Conservation (phyloP, 2,888 invertebrate species). For the Pardosa pseudoannulata region DNA sequence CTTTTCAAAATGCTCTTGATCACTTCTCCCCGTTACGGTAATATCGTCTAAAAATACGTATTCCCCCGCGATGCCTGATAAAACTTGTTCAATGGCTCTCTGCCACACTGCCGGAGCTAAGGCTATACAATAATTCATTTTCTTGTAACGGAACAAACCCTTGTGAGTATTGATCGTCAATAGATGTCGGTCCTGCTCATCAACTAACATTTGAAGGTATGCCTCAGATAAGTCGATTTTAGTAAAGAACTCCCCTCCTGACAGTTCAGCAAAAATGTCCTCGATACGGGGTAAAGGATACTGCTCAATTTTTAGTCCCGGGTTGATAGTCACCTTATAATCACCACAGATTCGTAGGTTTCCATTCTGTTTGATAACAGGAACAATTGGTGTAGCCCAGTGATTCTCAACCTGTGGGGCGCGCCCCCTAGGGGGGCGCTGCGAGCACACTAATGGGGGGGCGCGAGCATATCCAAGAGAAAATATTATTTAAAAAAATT, state of each 20-base stretch:
- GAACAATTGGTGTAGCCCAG: too few relatives aligned
- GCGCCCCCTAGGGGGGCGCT: too few relatives aligned
- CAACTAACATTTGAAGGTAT: constrained; percentile 77
- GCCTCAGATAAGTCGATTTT: constrained; percentile 76
- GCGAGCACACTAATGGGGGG: too few relatives aligned
- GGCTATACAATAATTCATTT: too few relatives aligned
- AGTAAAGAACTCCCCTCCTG: constrained; percentile 74
- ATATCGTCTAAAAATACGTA: constrained; percentile 34
- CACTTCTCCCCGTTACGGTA: constrained; percentile 21
- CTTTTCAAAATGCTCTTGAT: constrained; percentile 31
- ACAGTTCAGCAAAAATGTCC: constrained; percentile 75
- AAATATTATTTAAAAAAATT: too few relatives aligned
- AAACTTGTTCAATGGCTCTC: too few relatives aligned
- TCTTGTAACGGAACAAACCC: constrained; percentile 75
- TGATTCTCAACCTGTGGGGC: too few relatives aligned
- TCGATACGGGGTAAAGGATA: constrained; percentile 76
- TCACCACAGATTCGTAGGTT: constrained; percentile 76
- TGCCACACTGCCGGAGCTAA: too few relatives aligned
- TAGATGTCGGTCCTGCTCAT: constrained; percentile 75
- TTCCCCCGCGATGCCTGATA: too few relatives aligned
- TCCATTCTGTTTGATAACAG: too few relatives aligned
- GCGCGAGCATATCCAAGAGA: too few relatives aligned
- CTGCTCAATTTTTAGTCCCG: constrained; percentile 74
- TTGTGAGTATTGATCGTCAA: constrained; percentile 77
- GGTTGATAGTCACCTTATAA: constrained; percentile 75